Percentiles rank a stretch among this genome's conserved stretches.
Evolutionary conservation across 1,140 invertebrate species (phyloP).

Genomic region (Calycopis cecrops): DNA sequence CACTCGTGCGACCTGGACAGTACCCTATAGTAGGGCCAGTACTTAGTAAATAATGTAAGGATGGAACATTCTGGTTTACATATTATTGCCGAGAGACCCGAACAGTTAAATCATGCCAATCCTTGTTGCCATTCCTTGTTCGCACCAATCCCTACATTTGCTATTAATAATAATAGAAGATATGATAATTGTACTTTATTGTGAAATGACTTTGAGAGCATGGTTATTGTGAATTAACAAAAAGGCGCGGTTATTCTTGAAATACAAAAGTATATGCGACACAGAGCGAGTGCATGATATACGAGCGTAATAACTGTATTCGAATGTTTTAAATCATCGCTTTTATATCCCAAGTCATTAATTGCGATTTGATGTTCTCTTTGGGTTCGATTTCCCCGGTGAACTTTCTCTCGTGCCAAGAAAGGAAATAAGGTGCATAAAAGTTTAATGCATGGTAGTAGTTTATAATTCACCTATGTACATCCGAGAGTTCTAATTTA

Average conservation of each 20-base stretch:
- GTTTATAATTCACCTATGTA: not conserved
- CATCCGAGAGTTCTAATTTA: too few species aligned
- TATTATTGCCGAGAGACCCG: too few species aligned
- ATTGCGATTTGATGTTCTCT: constrained; percentile 12
- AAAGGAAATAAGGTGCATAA: not conserved
- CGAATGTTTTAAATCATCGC: constrained; percentile 7
- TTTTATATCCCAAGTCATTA: constrained; percentile 8
- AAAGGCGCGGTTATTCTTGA: constrained; percentile 2
- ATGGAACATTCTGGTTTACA: too few species aligned
- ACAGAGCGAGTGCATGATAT: not conserved
- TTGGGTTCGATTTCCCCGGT: constrained; percentile 3
- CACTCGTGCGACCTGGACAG: not conserved
- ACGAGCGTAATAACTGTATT: constrained; percentile 5
- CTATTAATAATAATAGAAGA: too few species aligned
- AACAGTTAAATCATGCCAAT: too few species aligned
- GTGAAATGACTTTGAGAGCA: too few species aligned
- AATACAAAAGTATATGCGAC: not conserved
- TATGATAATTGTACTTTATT: too few species aligned
- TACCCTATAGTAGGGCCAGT: too few species aligned
- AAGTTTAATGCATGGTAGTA: constrained; percentile 7
- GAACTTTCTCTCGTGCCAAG: not conserved
- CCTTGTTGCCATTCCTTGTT: too few species aligned
- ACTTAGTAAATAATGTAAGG: too few species aligned
- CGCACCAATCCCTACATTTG: too few species aligned
- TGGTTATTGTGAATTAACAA: not conserved